Evolutionary conservation across 2,113 vertebrate genomes (phyloP).

Genomic region (Poecilia latipinna): DNA sequence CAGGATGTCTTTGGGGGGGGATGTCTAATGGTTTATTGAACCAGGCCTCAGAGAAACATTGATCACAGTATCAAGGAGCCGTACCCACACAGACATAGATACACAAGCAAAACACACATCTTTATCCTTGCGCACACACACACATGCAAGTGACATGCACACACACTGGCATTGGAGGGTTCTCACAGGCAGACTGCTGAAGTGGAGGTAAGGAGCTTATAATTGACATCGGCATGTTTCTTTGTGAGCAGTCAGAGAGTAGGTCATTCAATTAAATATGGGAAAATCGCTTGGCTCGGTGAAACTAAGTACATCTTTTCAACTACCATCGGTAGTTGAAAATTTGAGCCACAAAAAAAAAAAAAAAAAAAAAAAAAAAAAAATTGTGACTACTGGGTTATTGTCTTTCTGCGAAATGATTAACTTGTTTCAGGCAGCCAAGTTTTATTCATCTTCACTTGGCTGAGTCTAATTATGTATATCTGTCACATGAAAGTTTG

Average conservation of each 20-base stretch:
- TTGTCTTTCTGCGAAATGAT: conserved; percentile 46
- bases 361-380: conserved; percentile 14
- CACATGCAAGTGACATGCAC: background rate
- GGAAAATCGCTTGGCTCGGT: conserved; percentile 32
- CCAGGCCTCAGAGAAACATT: conserved; percentile 63
- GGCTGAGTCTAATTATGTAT: conserved; percentile 21
- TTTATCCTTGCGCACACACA: background rate
- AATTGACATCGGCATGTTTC: conserved; percentile 57
- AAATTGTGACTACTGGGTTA: conserved; percentile 36
- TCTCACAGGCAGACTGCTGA: conserved; percentile 13
- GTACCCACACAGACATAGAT: conserved; percentile 29
- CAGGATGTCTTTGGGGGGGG: conserved; percentile 61
- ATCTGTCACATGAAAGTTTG: conserved; percentile 27
- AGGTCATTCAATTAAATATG: conserved; percentile 59
- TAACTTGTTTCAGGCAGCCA: conserved; percentile 35
- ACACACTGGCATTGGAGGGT: background rate
- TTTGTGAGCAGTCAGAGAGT: conserved; percentile 39
- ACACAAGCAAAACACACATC: conserved; percentile 10
- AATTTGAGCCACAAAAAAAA: conserved; percentile 24
- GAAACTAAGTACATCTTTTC: conserved; percentile 30
- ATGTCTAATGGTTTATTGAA: conserved; percentile 73
- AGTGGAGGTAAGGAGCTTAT: conserved; percentile 58
- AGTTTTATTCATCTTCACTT: conserved; percentile 34
- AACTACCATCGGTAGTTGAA: conserved; percentile 21
- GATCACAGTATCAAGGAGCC: conserved; percentile 67